Evolutionary conservation across 2,113 vertebrate genomes (phyloP), one percentile per base, ranked within the genome.

Genomic region (Silurus asotus): DNA sequence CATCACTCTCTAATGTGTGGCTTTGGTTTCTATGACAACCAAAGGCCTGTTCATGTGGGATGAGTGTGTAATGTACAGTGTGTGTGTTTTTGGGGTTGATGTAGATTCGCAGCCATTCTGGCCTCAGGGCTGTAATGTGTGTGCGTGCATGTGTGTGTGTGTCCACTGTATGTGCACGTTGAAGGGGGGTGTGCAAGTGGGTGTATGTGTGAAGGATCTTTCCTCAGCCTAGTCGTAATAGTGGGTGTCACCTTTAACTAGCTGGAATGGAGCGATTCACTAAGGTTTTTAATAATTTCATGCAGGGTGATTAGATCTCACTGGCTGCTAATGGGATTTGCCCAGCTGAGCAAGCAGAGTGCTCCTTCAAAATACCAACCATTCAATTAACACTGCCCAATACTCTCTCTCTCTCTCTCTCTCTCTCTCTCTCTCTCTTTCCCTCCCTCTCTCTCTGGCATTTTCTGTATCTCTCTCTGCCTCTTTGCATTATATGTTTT

Each of bases 231-330:
- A 6, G 55, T 87, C 28, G 14, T 84, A 85, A 84, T 86, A 59
- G 55, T 79, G 79, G 83, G 79, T 78, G 83, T 88, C 87, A 61
- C 70, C 84, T 55, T 25, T 88, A 87, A 80, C 79, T 55, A 75
- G 70, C 49, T 84, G 56, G 84, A 90, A 89, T 90, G 75, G 84
- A 88, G 62, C 82, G 75, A 93, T 93, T 92, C 90, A 89, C 90
- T 92, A 91, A 93, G 93, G 91, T 92, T 90, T 89, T 90, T 88
- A 89, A 91, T 93, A 90, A 94, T 94, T 94, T 94, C 92, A 93
- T 93, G 91, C 90, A 81, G 89, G 87, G 84, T 90, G 93, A 94
- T 95, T 93, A 93, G 90, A 94, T 94, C 93, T 93, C 90, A 88
- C 90, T 85, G 88, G 89, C 88, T 90, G 91, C 92, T 92, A 91